A percentile compares a stretch with the other conserved stretches of the same genome.
phyloP scores from a whole-genome alignment of 2,113 vertebrate genomes.

The Pristiophorus japonicus region DNA sequence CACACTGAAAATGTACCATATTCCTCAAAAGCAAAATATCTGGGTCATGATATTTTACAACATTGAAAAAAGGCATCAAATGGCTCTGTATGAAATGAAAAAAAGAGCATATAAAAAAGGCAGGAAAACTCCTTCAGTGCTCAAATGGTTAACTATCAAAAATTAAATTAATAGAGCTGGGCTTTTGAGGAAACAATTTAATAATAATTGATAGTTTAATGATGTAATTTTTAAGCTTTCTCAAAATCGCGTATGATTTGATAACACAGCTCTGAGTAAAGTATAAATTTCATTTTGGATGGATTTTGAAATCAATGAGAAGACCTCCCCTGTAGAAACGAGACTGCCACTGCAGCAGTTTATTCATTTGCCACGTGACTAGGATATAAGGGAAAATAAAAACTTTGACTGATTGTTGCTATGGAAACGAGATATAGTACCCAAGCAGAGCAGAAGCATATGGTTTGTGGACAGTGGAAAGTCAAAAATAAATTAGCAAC shows the following conservation, averaged over 20 bases:
- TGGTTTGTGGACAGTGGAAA: neutral
- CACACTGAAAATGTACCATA: neutral
- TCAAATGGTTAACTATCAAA: neutral
- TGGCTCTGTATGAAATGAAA: neutral
- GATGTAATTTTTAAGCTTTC: too few relatives aligned
- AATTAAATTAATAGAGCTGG: neutral
- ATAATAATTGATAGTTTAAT: too few relatives aligned
- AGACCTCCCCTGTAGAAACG: neutral
- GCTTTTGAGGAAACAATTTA: too few relatives aligned
- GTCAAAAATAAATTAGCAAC: neutral
- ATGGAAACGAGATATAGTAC: neutral
- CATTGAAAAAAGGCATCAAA: neutral
- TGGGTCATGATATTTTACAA: neutral
- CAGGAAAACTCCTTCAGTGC: neutral
- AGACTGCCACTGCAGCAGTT: neutral
- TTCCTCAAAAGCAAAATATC: neutral
- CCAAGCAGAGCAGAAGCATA: neutral
- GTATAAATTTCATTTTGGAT: neutral
- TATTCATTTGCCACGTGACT: neutral
- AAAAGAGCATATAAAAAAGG: neutral
- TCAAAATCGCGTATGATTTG: too few relatives aligned
- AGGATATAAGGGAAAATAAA: neutral
- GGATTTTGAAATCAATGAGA: neutral
- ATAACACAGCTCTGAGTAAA: neutral
- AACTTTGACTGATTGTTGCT: neutral